phyloP scores from a whole-genome alignment of 2,888 invertebrate genomes.

The Drosophila paramelanica region DNA sequence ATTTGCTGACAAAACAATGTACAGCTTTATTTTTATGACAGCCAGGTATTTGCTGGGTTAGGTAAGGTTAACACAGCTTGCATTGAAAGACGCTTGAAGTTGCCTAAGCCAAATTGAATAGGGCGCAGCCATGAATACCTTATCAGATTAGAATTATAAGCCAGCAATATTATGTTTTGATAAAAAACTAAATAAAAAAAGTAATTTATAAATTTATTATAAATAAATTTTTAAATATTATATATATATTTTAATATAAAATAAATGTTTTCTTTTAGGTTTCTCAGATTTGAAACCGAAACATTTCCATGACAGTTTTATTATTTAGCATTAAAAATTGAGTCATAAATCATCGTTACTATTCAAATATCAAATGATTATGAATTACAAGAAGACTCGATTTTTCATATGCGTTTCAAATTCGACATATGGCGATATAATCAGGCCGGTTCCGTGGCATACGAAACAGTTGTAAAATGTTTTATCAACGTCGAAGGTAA shows the following conservation, averaged over 20 bases:
- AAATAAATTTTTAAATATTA: too few species aligned
- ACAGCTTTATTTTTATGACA: slow-evolving; percentile 24
- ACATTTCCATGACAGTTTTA: not conserved
- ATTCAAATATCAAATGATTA: not conserved
- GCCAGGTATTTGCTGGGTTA: slow-evolving; percentile 18
- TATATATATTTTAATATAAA: too few species aligned
- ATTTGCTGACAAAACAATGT: slow-evolving; percentile 31
- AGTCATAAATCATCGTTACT: slow-evolving; percentile 1
- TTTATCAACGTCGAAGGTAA: not conserved
- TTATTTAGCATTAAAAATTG: not conserved
- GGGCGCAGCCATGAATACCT: not conserved
- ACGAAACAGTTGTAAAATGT: not conserved
- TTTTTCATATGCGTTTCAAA: not conserved
- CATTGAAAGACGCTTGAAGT: slow-evolving; percentile 3
- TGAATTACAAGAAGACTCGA: not conserved
- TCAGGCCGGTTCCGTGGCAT: slow-evolving; percentile 1
- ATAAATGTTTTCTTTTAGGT: too few species aligned
- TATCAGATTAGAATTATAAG: not conserved
- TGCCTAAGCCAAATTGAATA: slow-evolving; percentile 19
- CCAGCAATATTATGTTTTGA: not conserved
- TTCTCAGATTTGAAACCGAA: too few species aligned
- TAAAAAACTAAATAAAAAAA: too few species aligned
- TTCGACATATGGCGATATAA: slow-evolving; percentile 21
- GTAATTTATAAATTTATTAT: too few species aligned
- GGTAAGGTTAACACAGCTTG: slow-evolving; percentile 22